phyloP scores from a whole-genome alignment of 2,888 invertebrate genomes.

The Epinotia bilunana region DNA sequence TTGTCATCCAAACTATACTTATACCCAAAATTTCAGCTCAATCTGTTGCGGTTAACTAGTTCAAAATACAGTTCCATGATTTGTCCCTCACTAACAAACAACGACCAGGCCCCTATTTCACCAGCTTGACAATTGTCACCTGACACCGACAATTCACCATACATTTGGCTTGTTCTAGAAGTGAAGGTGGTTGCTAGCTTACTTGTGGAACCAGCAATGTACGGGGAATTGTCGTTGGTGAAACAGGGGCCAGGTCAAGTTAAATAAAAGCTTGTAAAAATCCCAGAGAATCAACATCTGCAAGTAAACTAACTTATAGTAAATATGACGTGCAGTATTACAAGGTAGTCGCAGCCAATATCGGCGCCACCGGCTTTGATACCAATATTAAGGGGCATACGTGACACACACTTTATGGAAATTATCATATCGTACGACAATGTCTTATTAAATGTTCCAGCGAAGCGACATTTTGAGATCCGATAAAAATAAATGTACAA shows the following conservation, averaged over 20 bases:
- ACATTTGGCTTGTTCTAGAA: too few relatives aligned
- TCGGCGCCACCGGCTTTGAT: constrained; percentile 7
- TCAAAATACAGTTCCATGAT: too few relatives aligned
- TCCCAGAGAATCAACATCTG: background rate
- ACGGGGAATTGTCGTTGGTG: background rate
- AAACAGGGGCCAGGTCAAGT: background rate
- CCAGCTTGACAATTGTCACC: too few relatives aligned
- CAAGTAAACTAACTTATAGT: background rate
- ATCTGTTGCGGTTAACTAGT: too few relatives aligned
- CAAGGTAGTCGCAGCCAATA: constrained; percentile 24
- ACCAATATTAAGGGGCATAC: constrained; percentile 28
- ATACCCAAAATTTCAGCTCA: too few relatives aligned
- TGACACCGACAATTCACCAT: too few relatives aligned
- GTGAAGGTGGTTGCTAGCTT: too few relatives aligned
- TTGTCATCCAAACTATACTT: too few relatives aligned
- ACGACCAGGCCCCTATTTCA: too few relatives aligned
- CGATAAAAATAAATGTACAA: constrained; percentile 16
- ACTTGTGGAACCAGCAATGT: too few relatives aligned
- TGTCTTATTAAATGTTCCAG: constrained; percentile 43
- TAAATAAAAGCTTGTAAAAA: background rate
- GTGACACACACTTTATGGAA: constrained; percentile 37
- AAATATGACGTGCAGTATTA: background rate
- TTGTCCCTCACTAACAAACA: too few relatives aligned
- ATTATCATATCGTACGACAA: constrained; percentile 39
- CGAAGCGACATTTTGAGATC: constrained; percentile 26